A percentile compares a stretch with the other conserved stretches of the same genome.
phyloP scores from a whole-genome alignment of 2,888 invertebrate species.

The Ceraclea dissimilis region DNA sequence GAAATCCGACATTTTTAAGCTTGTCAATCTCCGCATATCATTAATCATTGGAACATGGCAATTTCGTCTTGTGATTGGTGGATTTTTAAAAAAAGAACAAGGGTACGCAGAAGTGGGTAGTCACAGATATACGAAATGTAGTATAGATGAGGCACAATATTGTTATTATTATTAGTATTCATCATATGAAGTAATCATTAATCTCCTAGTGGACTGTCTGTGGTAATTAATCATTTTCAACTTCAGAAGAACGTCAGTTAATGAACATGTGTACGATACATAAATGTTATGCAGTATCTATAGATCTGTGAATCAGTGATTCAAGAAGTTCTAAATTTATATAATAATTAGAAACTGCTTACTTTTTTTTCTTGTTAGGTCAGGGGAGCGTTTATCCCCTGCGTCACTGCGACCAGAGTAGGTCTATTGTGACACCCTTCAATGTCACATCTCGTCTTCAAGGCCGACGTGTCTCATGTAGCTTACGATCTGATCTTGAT shows the following conservation, averaged over 20 bases:
- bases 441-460: no score
- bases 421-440: no score
- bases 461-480: no score
- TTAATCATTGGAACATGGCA: neutral
- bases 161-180: neutral
- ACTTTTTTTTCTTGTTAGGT: no score
- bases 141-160: neutral
- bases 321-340: no score
- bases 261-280: neutral
- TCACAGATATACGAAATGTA: neutral
- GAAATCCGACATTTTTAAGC: neutral
- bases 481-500: no score
- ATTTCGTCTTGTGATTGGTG: neutral
- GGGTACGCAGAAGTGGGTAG: neutral
- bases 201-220: neutral
- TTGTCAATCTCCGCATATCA: neutral
- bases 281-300: neutral
- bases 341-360: no score
- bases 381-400: no score
- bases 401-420: no score
- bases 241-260: slow-evolving; percentile 1
- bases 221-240: neutral
- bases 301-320: no score
- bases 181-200: neutral
- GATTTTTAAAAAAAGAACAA: neutral